Base-by-base conservation (phyloP, 2,797 vertebrate species). In the Macroramphosus scolopax region DNA sequence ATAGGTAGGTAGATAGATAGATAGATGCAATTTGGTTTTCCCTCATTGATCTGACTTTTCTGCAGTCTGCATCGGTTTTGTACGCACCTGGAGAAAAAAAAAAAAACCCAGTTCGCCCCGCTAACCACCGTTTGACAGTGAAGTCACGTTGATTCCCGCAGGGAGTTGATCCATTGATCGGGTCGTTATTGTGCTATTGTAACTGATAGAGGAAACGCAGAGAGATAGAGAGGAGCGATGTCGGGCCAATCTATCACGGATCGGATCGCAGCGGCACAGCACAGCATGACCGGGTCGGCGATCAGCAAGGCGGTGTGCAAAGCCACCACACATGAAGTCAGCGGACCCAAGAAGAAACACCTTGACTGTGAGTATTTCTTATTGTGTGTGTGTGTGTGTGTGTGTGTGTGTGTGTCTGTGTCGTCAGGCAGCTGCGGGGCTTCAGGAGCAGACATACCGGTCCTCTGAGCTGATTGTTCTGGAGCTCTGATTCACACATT, bases 211-310 rank as follows among this genome's bases (percentile, higher is more conserved):
- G 28, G 17, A 11, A 5, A 6, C 11, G 4, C 3, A 17, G 4
- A 15, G 6, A 18, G 11, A 28, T 8, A 33, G 8, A 24, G n/a
- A 43, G 38, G 13, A 62, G 38, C 31, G 26, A 94, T 95, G 93
- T 95, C 93, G 69, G 94, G 93, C 38, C 94, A 96, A 62, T 93
- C 92, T 30, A 91, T 95, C 78, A 95, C 93, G 32, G 94, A 96
- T 82, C 91, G 94, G 79, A 94, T 96, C 88, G 84, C 93, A 9
- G 93, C 94, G 39, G 94, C 93, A n/a, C 94, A 95, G 86, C 93
- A 95, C 92, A 95, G 93, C 51, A 91, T 95, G 89, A 98, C 95
- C 65, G 94, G 95, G n/a, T 96, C 90, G 5, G 92, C 91, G 1
- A 88, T 90, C 67, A 90, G 89, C 77, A 97, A 96, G 64, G 92